Base-by-base conservation (phyloP, 2,888 invertebrate genomes). In the Lymantria dispar region DNA sequence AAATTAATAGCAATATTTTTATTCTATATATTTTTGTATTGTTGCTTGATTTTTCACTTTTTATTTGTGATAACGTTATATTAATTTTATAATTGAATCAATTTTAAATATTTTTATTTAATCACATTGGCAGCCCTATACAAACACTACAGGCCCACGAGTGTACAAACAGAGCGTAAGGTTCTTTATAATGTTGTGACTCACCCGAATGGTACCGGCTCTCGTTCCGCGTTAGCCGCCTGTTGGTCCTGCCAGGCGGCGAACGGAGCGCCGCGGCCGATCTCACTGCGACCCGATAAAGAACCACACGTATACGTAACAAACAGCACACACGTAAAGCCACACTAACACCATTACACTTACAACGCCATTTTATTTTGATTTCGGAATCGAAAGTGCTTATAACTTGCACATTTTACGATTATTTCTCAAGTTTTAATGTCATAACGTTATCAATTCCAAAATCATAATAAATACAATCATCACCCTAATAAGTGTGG, bases 131-230 rank as follows among this genome's bases (percentile, higher is more conserved):
- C 45, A 52, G 45, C 52, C 52, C 52, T 52, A 51, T 36, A 63
- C 62, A 67, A 12, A 72, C 71, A 75, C 68, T 71, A 67, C 73
- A 66, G 71, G 64, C 72, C 66, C 68, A 69, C 65, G 62, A 56
- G 59, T 65, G 57, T 60, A 69, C 60, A 68, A 67, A 67, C 67
- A 76, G 55, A 62, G 71, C 70, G 70, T 62, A 67, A 78, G 73
- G 72, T 72, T 69, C 68, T 62, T 61, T 64, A 60, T 53, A 64
- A 66, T 69, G 68, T 64, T 68, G 58, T 82, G 83, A 93, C 95
- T 94, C 94, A 98, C 98, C 98, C 89, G 98, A 98, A 91, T 98
- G 98, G 91, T 98, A 98, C 79, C 98, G 94, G 92, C 96, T 97
- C 92, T 98, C 98, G 92, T 98, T 98, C 80, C 98, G 93, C 66